A percentile compares a stretch with the other conserved stretches of the same genome.
These are phyloP conservation scores for Aptenodytes forsteri DNA, from an alignment of 2,113 vertebrate genomes.

Conservation along the genomic window DNA sequence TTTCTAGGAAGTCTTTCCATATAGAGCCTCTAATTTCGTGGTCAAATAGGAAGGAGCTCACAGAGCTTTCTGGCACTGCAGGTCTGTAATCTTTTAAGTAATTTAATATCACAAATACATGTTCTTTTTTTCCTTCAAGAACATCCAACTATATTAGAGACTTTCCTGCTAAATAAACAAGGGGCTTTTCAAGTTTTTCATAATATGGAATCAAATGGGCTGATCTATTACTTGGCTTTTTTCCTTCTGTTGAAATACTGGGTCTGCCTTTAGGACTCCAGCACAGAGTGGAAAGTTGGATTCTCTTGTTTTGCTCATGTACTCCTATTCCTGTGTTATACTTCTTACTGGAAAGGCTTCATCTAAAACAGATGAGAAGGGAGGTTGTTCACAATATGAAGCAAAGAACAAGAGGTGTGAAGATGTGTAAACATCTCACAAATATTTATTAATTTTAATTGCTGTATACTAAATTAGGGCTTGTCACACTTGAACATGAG, in stretches of 20 bases:
- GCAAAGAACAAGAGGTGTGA: background rate
- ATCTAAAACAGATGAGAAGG: background rate
- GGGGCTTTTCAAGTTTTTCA: background rate
- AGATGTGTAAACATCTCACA: background rate
- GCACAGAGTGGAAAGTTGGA: background rate
- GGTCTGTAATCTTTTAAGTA: background rate
- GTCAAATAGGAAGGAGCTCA: background rate
- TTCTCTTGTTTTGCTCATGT: background rate
- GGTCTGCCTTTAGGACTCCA: background rate
- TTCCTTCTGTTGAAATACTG: background rate
- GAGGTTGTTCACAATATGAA: background rate
- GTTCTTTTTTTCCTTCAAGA: background rate
- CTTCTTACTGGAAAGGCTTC: background rate
- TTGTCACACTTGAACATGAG: background rate
- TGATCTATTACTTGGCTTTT: background rate
- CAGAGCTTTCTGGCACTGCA: background rate
- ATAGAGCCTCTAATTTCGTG: background rate
- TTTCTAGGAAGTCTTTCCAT: background rate
- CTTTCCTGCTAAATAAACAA: background rate
- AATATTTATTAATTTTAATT: background rate
- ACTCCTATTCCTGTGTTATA: background rate
- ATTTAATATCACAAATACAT: background rate
- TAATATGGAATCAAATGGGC: background rate
- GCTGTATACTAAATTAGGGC: background rate
- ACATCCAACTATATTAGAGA: background rate